Evolutionary conservation across 2,797 vertebrate genomes (phyloP), one percentile per base, ranked within the genome.

Genomic region (Ficedula albicollis): DNA sequence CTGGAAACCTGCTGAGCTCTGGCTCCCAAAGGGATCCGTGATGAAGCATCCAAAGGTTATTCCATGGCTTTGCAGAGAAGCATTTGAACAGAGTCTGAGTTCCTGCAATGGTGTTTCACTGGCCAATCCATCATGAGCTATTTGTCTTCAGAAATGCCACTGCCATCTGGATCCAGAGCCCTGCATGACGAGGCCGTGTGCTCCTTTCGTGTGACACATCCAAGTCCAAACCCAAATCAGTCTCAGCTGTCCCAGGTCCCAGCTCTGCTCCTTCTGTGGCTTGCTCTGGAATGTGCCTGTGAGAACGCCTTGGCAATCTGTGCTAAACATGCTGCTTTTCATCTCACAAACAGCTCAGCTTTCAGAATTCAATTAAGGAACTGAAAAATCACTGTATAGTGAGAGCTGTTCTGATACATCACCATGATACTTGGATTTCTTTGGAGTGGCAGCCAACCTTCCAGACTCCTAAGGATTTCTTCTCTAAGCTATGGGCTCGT

Each of bases 161-260:
- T 72, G 89, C 72, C 81, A 90, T 70, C 87, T 85, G 90, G 73
- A 69, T 55, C 20, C 87, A 58, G 43, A 76, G 67, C 86, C 56
- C 60, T 59, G 72, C 82, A 62, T 3, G 79, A 58, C 16, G 1
- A 60, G 54, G 59, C 70, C 15, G 27, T 9, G 17, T 64, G 32
- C 38, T 91, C 66, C 79, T 94, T 73, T 68, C 14, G n/a, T 89
- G 82, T 43, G 54, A 85, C 43, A 56, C 78, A 83, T 54, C 75
- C 60, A 23, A 83, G 46, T 14, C 68, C 87, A 89, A 87, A 34
- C 84, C 54, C 75, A 78, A 77, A 91, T 72, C 30, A 44, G 43
- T 54, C 73, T 93, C 94, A 95, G 91, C 83, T 96, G 88, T 92
- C 46, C 68, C 90, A 84, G 88, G 87, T 89, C 84, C 67, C 92